phyloP scores from a whole-genome alignment of 2,888 invertebrate species.

The Subacronicta megacephala region DNA sequence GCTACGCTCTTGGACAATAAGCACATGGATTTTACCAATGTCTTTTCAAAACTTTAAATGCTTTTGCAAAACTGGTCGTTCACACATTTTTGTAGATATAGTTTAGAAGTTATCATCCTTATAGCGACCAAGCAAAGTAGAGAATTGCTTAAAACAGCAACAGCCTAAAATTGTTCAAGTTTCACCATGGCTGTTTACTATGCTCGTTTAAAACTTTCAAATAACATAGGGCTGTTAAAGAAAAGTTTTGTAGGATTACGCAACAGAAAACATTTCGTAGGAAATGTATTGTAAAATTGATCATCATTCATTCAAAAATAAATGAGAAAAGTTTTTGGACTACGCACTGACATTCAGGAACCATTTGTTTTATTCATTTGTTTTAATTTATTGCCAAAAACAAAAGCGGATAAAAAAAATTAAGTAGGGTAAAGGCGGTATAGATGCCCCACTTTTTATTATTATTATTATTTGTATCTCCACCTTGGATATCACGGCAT shows the following conservation, averaged over 20 bases:
- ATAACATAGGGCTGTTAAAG: slow-evolving; percentile 10
- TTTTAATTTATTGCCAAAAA: slow-evolving; percentile 1
- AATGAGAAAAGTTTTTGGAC: slow-evolving; percentile 60
- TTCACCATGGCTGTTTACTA: slow-evolving; percentile 10
- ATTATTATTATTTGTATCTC: no score
- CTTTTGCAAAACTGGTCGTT: neutral
- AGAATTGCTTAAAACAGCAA: slow-evolving; percentile 4
- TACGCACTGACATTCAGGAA: slow-evolving; percentile 12
- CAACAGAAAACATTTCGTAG: slow-evolving; percentile 43
- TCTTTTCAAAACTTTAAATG: neutral
- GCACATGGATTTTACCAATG: neutral
- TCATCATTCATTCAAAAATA: slow-evolving; percentile 50
- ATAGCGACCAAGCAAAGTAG: neutral
- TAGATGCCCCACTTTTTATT: no score
- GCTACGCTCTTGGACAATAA: neutral
- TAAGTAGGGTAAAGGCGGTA: no score
- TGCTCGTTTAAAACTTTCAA: slow-evolving; percentile 38
- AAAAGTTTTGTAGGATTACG: slow-evolving; percentile 20
- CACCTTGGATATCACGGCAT: no score
- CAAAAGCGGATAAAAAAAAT: no score
- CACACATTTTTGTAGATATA: neutral
- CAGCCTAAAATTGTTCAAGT: slow-evolving; percentile 25
- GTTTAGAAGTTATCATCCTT: neutral
- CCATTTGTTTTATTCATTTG: neutral
- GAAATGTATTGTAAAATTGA: slow-evolving; percentile 58